These are phyloP conservation scores for Meiosimyza platycephala DNA, from an alignment of 2,888 invertebrate genomes.

Conservation along the genomic window DNA sequence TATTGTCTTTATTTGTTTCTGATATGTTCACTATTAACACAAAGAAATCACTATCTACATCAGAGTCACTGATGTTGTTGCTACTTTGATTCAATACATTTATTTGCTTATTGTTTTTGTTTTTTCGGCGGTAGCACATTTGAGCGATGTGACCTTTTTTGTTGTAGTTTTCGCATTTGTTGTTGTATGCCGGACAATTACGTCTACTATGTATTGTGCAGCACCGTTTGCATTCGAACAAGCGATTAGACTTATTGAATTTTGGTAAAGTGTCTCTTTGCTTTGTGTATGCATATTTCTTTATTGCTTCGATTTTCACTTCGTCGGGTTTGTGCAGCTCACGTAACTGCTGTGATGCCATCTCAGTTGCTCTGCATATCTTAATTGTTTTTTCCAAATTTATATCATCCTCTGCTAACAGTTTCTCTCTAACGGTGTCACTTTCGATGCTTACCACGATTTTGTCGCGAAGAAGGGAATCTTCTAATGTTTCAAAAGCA, in stretches of 20 bases:
- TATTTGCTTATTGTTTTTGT: constrained; percentile 35
- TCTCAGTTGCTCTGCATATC: too few relatives aligned
- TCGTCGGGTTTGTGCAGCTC: too few relatives aligned
- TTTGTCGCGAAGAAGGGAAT: too few relatives aligned
- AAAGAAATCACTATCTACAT: constrained; percentile 39
- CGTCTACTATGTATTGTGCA: constrained; percentile 34
- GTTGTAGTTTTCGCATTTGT: constrained; percentile 39
- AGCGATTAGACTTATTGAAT: constrained; percentile 48
- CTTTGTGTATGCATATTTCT: constrained; percentile 36
- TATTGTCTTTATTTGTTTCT: constrained; percentile 40
- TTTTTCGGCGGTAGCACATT: constrained; percentile 23
- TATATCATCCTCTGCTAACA: too few relatives aligned
- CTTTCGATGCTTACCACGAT: too few relatives aligned
- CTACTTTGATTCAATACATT: constrained; percentile 35
- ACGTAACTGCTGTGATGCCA: too few relatives aligned
- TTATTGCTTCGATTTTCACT: neutral
- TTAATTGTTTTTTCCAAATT: too few relatives aligned
- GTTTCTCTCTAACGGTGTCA: too few relatives aligned
- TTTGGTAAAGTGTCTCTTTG: constrained; percentile 50
- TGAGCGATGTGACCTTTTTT: constrained; percentile 36
- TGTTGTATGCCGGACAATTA: constrained; percentile 37
- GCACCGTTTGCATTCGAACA: constrained; percentile 34
- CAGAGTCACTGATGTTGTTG: constrained; percentile 32
- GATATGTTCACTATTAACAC: constrained; percentile 31
- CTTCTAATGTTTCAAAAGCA: too few relatives aligned